Evolutionary conservation across 2,797 vertebrate genomes (phyloP).

Genomic region (Pantherophis alleghaniensis): DNA sequence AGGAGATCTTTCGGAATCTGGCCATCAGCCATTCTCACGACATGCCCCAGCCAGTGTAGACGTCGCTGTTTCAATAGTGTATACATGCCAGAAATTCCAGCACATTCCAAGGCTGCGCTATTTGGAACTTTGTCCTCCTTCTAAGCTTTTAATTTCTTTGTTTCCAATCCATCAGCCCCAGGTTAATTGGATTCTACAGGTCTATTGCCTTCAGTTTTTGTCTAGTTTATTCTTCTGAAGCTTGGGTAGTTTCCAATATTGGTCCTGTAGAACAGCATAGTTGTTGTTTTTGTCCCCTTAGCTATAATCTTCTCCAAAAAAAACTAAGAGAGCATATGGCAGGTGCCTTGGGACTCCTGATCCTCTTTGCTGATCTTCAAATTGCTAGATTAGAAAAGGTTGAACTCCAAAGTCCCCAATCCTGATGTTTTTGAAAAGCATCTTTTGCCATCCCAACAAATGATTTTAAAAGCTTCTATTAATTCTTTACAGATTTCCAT

Average conservation of each 20-base stretch:
- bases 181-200: conserved; percentile 23
- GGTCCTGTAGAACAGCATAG: neutral
- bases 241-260: neutral
- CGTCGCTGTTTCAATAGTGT: no score
- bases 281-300: neutral
- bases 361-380: neutral
- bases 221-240: neutral
- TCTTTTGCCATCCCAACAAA: no score
- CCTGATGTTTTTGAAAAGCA: neutral
- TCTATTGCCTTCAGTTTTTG: conserved; percentile 20
- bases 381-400: neutral
- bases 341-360: neutral
- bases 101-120: no score
- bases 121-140: neutral
- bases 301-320: neutral
- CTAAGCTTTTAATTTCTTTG: conserved; percentile 6
- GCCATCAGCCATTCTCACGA: no score
- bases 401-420: neutral
- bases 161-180: conserved; percentile 17
- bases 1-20: no score
- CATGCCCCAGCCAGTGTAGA: no score
- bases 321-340: fast-evolving
- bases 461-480: neutral
- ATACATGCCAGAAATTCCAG: no score
- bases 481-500: neutral